phyloP scores from a whole-genome alignment of 2,797 vertebrate species.

The Rhinophrynus dorsalis region DNA sequence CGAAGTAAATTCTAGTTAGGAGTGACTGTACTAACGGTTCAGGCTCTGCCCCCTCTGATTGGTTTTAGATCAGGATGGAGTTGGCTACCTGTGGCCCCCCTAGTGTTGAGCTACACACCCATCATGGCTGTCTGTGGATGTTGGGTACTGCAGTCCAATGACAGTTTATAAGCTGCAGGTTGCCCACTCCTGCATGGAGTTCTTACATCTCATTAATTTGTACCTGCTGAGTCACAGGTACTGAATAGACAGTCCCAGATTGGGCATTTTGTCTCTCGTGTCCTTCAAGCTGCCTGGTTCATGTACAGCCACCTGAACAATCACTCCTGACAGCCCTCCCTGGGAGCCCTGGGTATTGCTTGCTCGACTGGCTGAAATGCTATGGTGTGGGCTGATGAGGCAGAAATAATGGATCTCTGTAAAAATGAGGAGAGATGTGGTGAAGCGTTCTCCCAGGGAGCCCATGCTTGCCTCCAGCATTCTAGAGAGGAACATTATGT shows the following conservation, averaged over 20 bases:
- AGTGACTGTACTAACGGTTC: not conserved
- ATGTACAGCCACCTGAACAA: conserved; percentile 42
- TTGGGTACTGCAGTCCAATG: too few relatives aligned
- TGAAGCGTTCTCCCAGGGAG: not conserved
- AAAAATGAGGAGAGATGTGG: conserved; percentile 26
- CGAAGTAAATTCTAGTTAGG: not conserved
- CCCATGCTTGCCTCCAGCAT: conserved; percentile 3
- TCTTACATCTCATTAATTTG: not conserved
- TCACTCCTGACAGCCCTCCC: conserved; percentile 52
- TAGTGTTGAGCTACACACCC: too few relatives aligned
- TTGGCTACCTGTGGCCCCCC: too few relatives aligned
- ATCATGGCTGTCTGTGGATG: too few relatives aligned
- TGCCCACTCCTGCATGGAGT: too few relatives aligned
- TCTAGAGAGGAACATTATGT: conserved; percentile 16
- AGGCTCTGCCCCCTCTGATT: not conserved
- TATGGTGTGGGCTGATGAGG: conserved; percentile 44
- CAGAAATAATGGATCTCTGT: conserved; percentile 44
- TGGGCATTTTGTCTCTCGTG: conserved; percentile 6
- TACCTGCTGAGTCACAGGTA: not conserved
- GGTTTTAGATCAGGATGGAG: too few relatives aligned
- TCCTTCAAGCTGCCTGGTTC: conserved; percentile 51
- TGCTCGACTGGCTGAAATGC: conserved; percentile 26
- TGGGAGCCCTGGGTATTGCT: conserved; percentile 28
- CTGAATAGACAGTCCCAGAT: not conserved
- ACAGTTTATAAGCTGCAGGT: too few relatives aligned